Base-by-base conservation (phyloP, 2,797 vertebrate species). In the Knipowitschia caucasica region DNA sequence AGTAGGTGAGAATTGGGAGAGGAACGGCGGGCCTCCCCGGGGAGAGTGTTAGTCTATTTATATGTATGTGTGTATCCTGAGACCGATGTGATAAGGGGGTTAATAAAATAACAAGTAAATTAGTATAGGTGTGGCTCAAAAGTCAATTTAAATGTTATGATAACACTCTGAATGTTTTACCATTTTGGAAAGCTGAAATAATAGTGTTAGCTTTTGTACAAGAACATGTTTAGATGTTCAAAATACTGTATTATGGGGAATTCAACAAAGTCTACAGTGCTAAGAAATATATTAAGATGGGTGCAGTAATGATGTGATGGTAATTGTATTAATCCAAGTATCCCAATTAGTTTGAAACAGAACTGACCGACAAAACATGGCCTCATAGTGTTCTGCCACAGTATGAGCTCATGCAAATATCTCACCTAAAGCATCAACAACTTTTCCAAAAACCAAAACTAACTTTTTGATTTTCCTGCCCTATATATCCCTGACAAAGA, bases 1-100 rank as follows among this genome's bases (percentile, higher is more conserved):
- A 75, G 78, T 73, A 87, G 83, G 87, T 90, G 89, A 85, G 84
- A 89, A 90, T 89, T 89, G 88, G 76, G 82, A 86, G 83, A 82
- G 53, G 66, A 71, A 76, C 65, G 67, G 62, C 72, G 79, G 64
- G 74, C 58, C 64, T 83, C 85, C 86, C 86, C 23, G 20, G 85
- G 78, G 82, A 23, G 59, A 29, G 25, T 54, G 47, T 64, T 18
- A 63, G 59, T 56, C 40, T 63, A 56, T 53, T 40, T 63, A 44
- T 56, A 23, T 50, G 24, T 57, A 21, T 49, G 26, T 45, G 21
- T 54, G 38, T 42, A 30, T 69, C 45, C 24, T 43, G 47, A 34
- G 8, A 31, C 56, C n/a, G 24, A 43, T 31, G 56, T 47, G 14
- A 20, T 50, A 20, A 30, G 39, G 10, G 34, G 6, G 31, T 40